Percentiles rank a stretch among this genome's conserved stretches.
These are phyloP conservation scores for Lithophane semibrunnea DNA, from an alignment of 2,888 invertebrate genomes.

Conservation along the genomic window DNA sequence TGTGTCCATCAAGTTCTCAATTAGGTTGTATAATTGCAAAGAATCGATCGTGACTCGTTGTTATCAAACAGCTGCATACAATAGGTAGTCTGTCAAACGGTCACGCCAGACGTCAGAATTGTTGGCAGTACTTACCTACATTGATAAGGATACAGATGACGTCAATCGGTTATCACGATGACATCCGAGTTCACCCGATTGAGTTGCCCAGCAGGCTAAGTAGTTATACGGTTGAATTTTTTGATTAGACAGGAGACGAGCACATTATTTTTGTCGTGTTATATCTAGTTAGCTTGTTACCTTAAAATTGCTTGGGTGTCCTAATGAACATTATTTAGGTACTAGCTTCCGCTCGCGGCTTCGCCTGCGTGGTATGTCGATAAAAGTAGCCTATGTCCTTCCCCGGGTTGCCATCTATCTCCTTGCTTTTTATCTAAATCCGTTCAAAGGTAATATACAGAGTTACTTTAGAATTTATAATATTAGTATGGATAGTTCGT, in stretches of 20 bases:
- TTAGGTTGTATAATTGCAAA: neutral
- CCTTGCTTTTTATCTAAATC: no score
- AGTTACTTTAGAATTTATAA: no score
- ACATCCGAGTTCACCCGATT: constrained; percentile 31
- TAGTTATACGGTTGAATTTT: neutral
- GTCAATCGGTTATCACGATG: constrained; percentile 27
- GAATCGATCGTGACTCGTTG: neutral
- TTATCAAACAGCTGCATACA: neutral
- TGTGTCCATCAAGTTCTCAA: no score
- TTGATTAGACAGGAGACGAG: neutral
- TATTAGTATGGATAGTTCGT: neutral
- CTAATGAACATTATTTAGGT: no score
- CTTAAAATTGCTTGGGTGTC: neutral
- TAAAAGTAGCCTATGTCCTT: no score
- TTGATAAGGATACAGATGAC: constrained; percentile 26
- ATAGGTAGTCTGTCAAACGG: constrained; percentile 1
- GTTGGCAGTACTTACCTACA: neutral
- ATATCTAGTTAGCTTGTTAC: neutral
- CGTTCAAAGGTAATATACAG: no score
- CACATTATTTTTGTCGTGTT: neutral
- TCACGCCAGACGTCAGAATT: constrained; percentile 1
- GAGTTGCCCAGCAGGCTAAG: neutral
- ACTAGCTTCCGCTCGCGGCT: no score
- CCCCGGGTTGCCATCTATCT: no score
- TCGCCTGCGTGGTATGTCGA: no score